Base-by-base conservation (phyloP, 2,888 invertebrate species). In the Hirtodrosophila trivittata region DNA sequence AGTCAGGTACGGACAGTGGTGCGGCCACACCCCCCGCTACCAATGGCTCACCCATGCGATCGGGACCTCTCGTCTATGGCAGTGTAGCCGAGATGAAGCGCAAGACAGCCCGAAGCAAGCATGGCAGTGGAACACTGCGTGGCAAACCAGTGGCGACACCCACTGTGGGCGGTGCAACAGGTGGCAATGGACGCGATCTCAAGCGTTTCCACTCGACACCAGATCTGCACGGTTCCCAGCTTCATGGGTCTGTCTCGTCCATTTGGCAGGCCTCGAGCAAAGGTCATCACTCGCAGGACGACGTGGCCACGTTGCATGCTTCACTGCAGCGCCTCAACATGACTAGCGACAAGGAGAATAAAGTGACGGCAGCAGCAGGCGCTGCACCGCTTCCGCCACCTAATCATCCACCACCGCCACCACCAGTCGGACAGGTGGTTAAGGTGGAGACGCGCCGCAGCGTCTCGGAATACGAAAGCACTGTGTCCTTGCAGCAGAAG, bases 51-150 rank as follows among this genome's bases (percentile, higher is more conserved):
- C 95, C 95, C 4, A 94, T 95, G 52, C 93, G 58, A 0, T 42
- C 59, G 0, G 91, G 92, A 0, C 92, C 93, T 1, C 91, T 93
- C 43, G 97, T 97, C 32, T 98, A 97, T 91, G 96, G 97, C 38
- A 97, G 97, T 88, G 97, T 97, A 37, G 96, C 97, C 0, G 97
- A 98, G 90, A 97, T 98, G 98, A 98, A 98, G 91, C 93, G 98
- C 54, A 95, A 95, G 52, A 60, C 80, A 90, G 93, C 97, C 52
- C 94, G 95, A 10, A 89, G 85, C 59, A 90, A 89, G 57, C 77
- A 86, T 2, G 89, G 90, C 65, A 89, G 89, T 50, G 91, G 91
- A 55, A 91, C 91, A 0, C 51, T 91, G 1, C 87, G 90, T 7
- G 91, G 90, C 16, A 91, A 91, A 43, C 91, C 91, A 0, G 91